These are phyloP conservation scores for Tyrannus savana DNA, from an alignment of 2,113 vertebrate genomes.

Conservation along the genomic window DNA sequence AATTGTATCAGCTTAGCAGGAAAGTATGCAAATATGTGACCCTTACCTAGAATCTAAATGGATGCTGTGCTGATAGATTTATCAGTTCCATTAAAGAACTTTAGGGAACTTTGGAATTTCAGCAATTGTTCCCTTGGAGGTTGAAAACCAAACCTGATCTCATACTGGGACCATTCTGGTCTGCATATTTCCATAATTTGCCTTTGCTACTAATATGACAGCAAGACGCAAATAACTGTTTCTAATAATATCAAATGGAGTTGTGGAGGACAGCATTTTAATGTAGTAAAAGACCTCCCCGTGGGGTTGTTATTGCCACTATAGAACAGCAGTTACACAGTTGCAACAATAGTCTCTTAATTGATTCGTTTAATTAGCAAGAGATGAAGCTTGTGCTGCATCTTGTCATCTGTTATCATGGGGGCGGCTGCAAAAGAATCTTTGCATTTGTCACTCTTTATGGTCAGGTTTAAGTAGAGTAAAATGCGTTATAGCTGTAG, in stretches of 20 bases:
- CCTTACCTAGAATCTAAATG: conserved; percentile 96
- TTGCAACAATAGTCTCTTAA: conserved; percentile 95
- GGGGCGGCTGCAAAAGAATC: conserved; percentile 75
- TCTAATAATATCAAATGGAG: conserved; percentile 98
- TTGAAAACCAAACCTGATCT: conserved; percentile 90
- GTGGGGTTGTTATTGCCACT: conserved; percentile 91
- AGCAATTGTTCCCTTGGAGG: conserved; percentile 91
- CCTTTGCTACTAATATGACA: conserved; percentile 95
- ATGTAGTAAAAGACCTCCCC: conserved; percentile 91
- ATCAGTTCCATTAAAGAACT: conserved; percentile 95
- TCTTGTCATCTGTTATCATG: conserved; percentile 88
- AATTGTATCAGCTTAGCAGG: conserved; percentile 93
- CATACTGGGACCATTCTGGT: conserved; percentile 93
- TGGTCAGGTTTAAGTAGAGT: conserved; percentile 10
- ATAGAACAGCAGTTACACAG: conserved; percentile 95
- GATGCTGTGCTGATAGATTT: conserved; percentile 92
- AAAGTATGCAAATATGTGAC: conserved; percentile 97
- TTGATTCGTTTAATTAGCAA: conserved; percentile 99
- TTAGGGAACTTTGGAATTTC: conserved; percentile 96
- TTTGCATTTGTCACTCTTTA: conserved; percentile 79
- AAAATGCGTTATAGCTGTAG: not conserved
- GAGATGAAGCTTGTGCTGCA: conserved; percentile 86
- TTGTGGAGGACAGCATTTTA: conserved; percentile 94
- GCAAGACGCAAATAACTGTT: conserved; percentile 98
- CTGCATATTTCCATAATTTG: conserved; percentile 97